Evolutionary conservation across 2,888 invertebrate species (phyloP).

Genomic region (Xylota sylvarum): DNA sequence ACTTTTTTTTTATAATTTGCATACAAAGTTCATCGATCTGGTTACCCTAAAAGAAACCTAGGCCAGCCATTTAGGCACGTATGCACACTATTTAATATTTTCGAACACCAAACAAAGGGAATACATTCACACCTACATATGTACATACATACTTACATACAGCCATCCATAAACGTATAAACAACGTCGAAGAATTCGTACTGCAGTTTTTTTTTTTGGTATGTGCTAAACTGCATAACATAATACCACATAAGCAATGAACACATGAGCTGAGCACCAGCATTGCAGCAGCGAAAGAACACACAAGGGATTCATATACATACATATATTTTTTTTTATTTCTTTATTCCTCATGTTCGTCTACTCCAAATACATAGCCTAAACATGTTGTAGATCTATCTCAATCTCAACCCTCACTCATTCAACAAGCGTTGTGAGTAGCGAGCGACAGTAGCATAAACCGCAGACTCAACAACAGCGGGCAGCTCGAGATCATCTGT

Average conservation of each 20-base stretch:
- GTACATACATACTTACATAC: not conserved
- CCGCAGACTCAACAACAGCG: constrained; percentile 41
- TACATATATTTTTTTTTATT: constrained; percentile 3
- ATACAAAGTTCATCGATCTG: constrained; percentile 36
- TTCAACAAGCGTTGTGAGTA: constrained; percentile 45
- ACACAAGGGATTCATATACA: constrained; percentile 29
- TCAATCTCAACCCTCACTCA: constrained; percentile 62
- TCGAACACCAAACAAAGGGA: constrained; percentile 39
- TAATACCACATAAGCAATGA: constrained; percentile 27
- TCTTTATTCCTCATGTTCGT: constrained; percentile 33
- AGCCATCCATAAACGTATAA: not conserved
- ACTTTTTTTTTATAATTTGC: not conserved
- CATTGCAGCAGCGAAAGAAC: constrained; percentile 12
- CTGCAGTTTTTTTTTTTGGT: constrained; percentile 36
- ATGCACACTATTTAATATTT: constrained; percentile 24
- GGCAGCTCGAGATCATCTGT: constrained; percentile 61
- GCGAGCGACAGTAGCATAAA: constrained; percentile 43
- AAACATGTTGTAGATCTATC: constrained; percentile 66
- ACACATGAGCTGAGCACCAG: constrained; percentile 19
- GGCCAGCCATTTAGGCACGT: constrained; percentile 11
- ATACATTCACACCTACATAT: constrained; percentile 16
- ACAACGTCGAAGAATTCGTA: constrained; percentile 18
- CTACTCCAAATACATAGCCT: constrained; percentile 48
- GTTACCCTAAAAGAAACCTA: constrained; percentile 43
- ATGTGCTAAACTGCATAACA: constrained; percentile 43